A percentile compares a stretch with the other conserved stretches of the same genome.
These are phyloP conservation scores for Parascotia fuliginaria DNA, from an alignment of 2,888 invertebrate species.

Conservation along the genomic window DNA sequence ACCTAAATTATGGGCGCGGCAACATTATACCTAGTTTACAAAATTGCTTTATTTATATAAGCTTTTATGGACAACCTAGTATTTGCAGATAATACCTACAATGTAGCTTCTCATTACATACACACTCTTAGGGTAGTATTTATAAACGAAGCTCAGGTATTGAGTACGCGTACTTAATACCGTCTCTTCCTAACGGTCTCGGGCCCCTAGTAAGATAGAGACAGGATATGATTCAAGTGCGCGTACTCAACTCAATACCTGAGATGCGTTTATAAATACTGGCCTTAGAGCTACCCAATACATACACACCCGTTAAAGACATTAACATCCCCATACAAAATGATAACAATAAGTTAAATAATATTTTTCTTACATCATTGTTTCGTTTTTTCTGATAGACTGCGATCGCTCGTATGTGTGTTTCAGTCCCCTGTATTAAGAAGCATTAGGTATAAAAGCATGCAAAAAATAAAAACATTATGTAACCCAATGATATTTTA, in stretches of 20 bases:
- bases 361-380: conserved; percentile 12
- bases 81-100: too few species aligned
- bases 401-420: conserved; percentile 7
- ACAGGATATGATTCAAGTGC: background rate
- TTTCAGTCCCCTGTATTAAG: conserved; percentile 16
- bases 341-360: background rate
- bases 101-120: too few species aligned
- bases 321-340: background rate
- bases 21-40: too few species aligned
- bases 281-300: background rate
- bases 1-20: too few species aligned
- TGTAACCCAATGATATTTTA: background rate
- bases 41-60: too few species aligned
- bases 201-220: background rate
- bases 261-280: too few species aligned
- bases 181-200: too few species aligned
- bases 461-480: background rate
- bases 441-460: background rate
- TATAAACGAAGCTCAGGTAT: too few species aligned
- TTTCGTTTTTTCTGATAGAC: conserved; percentile 8
- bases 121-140: too few species aligned
- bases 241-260: too few species aligned
- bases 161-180: too few species aligned
- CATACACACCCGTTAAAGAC: background rate
- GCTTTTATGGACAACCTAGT: too few species aligned